These are phyloP conservation scores for Girardia tigrina DNA, from an alignment of 2,888 invertebrate genomes.

Conservation along the genomic window DNA sequence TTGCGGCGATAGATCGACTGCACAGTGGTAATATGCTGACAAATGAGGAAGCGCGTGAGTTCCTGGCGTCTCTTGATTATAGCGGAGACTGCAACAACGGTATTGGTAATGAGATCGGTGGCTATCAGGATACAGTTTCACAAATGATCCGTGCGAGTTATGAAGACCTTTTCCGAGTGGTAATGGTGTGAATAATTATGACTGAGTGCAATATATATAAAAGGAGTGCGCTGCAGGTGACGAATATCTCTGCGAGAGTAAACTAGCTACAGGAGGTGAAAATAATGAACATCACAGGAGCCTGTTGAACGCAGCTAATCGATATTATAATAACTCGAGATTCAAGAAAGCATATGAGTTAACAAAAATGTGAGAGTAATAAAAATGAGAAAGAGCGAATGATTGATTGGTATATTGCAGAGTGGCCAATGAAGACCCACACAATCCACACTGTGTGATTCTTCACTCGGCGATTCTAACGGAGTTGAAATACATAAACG, in stretches of 20 bases:
- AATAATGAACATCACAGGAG: neutral
- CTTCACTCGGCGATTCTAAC: neutral
- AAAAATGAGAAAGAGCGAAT: neutral
- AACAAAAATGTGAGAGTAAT: neutral
- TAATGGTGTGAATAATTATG: neutral
- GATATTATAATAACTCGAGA: neutral
- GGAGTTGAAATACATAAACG: neutral
- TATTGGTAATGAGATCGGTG: too few species aligned
- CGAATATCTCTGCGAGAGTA: neutral
- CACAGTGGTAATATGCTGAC: neutral
- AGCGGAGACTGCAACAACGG: too few species aligned
- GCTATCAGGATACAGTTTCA: neutral
- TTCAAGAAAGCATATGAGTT: constrained; percentile 19
- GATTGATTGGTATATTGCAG: neutral
- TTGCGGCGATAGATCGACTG: neutral
- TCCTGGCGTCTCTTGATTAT: neutral
- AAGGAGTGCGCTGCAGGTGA: neutral
- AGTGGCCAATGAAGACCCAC: neutral
- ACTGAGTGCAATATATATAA: neutral
- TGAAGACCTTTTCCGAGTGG: neutral
- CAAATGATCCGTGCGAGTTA: neutral
- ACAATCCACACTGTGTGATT: neutral
- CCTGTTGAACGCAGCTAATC: neutral
- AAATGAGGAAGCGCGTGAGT: neutral
- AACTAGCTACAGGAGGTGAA: neutral